phyloP scores from a whole-genome alignment of 2,113 vertebrate species.

The Atlantisia rogersi region DNA sequence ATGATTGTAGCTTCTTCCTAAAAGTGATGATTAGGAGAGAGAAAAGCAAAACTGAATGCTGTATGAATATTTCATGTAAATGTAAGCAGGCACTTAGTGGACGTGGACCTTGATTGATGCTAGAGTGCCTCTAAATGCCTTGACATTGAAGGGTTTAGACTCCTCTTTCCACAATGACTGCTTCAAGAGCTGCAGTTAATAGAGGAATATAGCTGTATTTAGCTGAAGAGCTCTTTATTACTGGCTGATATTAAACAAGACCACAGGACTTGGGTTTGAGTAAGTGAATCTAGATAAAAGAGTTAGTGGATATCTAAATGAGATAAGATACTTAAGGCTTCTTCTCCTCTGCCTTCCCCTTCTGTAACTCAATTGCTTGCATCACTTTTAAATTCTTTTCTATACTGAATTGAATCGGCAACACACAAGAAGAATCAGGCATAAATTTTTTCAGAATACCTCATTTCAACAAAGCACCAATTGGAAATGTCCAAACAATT shows the following conservation, averaged over 20 bases:
- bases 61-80: conserved; percentile 99
- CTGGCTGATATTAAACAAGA: conserved; percentile 87
- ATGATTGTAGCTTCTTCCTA: conserved; percentile 95
- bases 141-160: conserved; percentile 90
- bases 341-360: not conserved
- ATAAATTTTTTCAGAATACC: not conserved
- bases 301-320: conserved; percentile 54
- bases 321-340: conserved; percentile 25
- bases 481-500: not conserved
- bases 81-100: conserved; percentile 97
- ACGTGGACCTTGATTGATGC: conserved; percentile 93
- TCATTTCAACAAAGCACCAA: not conserved
- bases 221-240: conserved; percentile 97
- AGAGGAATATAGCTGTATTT: conserved; percentile 89
- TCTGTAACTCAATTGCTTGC: conserved; percentile 8
- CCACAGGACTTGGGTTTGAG: conserved; percentile 76
- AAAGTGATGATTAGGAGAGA: conserved; percentile 95
- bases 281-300: conserved; percentile 76
- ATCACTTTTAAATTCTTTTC: conserved; percentile 33
- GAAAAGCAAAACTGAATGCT: conserved; percentile 93
- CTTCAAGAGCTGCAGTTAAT: conserved; percentile 88
- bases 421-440: not conserved
- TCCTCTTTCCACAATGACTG: conserved; percentile 81
- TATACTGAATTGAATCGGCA: not conserved
- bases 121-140: conserved; percentile 91